Evolutionary conservation across 2,797 vertebrate genomes (phyloP).

Genomic region (Rhabdophis nuchalis): DNA sequence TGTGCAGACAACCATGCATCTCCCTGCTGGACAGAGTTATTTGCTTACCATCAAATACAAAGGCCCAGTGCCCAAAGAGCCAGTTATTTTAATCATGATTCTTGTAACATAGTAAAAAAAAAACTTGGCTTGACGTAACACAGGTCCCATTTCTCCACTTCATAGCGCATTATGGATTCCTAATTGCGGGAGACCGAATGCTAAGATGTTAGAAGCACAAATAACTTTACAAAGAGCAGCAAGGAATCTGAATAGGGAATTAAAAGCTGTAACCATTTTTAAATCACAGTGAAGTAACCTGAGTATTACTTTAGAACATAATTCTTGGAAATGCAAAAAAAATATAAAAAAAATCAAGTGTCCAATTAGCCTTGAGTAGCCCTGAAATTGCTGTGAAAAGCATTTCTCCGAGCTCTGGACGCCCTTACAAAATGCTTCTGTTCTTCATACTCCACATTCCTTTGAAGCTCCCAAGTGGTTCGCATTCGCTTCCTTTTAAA

Average conservation of each 20-base stretch:
- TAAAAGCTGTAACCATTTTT: neutral
- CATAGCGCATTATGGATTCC: neutral
- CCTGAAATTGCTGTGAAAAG: conserved; percentile 13
- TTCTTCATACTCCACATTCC: conserved; percentile 8
- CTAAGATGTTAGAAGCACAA: neutral
- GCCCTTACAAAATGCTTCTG: neutral
- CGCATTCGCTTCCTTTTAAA: neutral
- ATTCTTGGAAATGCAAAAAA: neutral
- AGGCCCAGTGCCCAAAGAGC: neutral
- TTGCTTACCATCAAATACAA: neutral
- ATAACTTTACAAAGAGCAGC: neutral
- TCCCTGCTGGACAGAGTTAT: too few relatives aligned
- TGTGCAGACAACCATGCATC: too few relatives aligned
- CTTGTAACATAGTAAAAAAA: neutral
- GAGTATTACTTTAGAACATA: neutral
- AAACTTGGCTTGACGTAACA: neutral
- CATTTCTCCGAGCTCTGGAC: neutral
- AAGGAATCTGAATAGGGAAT: neutral
- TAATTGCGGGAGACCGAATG: neutral
- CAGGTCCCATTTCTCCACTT: neutral
- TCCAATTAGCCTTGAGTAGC: neutral
- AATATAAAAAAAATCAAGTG: neutral
- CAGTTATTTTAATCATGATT: neutral
- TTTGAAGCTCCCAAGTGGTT: conserved; percentile 5
- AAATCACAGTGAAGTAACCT: neutral